Base-by-base conservation (phyloP, 1,140 invertebrate species). In the Aphidius gifuensis region DNA sequence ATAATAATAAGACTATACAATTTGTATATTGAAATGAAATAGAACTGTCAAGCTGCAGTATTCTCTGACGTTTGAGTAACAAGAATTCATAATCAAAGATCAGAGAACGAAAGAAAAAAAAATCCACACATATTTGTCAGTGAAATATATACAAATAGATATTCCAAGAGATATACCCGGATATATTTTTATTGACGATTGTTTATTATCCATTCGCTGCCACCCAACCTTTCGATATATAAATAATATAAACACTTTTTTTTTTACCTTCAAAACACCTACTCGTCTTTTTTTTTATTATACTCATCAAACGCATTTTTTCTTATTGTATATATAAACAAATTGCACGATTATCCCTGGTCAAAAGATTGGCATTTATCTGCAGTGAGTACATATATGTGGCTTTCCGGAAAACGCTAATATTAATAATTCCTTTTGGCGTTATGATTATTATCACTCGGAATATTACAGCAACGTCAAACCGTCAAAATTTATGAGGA, bases 191-290 rank as follows among this genome's bases (percentile, higher is more conserved):
- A 73, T 74, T 69, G 69, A 68, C 66, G 66, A 58, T 68, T 75
- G 75, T 75, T 77, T 76, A 73, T 77, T 76, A 76, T 77, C 71
- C 67, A 68, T 74, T 67, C 66, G 69, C 65, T 54, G 68, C 62
- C 69, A 70, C 64, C 70, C 69, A 73, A 75, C 71, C 75, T 76
- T 77, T 77, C 76, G 74, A 76, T 75, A 77, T 74, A 73, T 66
- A 46, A 64, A 59, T 4, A 44, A 4, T 54, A 3, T 5, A 44
- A 4, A 8, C 21, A 53, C 40, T 55, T 40, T 55, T 16, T 55
- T 43, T 8, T 40, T 40, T 44, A 9, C 53, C 6, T n/a, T 40
- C 23, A 32, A 32, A 32, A 32, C 4, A 32, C 1, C 53, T 49
- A n/a, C 11, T 32, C 23, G 23, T 32, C 47, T 49, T 1, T 38